Conservation (phyloP, 2,888 invertebrate genomes). For the Trileptium ribeirensis region DNA sequence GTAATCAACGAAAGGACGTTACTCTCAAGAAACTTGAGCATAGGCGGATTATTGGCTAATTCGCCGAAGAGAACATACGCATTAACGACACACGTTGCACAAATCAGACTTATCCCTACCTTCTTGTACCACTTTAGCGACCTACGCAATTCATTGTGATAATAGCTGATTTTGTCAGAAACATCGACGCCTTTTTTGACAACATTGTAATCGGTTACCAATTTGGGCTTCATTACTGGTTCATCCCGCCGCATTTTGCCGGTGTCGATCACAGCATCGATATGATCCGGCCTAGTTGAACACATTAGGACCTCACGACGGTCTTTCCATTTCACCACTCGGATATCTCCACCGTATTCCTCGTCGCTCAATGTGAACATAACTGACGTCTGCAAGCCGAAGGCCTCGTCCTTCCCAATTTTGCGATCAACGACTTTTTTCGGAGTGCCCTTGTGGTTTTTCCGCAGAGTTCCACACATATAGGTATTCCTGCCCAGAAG, state of each 20-base stretch:
- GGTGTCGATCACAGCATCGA: conserved; percentile 7
- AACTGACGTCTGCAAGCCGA: conserved; percentile 43
- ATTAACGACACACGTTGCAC: conserved; percentile 47
- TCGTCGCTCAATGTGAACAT: too few relatives aligned
- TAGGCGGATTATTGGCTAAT: neutral
- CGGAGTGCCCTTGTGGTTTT: conserved; percentile 47
- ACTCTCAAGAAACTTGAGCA: neutral
- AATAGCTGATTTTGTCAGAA: conserved; percentile 45
- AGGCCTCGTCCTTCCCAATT: conserved; percentile 42
- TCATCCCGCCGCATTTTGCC: conserved; percentile 37
- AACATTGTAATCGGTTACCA: conserved; percentile 46
- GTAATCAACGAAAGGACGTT: neutral
- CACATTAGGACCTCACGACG: conserved; percentile 45
- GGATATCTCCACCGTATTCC: conserved; percentile 26
- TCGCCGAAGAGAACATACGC: conserved; percentile 39
- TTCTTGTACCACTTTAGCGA: conserved; percentile 51
- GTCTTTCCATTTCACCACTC: conserved; percentile 45
- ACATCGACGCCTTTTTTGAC: conserved; percentile 48
- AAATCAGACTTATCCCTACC: conserved; percentile 45
- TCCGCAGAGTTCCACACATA: conserved; percentile 35
- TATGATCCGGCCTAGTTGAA: conserved; percentile 46
- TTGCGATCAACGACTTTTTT: conserved; percentile 44
- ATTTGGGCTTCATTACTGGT: neutral
- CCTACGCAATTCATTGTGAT: conserved; percentile 44
- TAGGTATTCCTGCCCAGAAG: conserved; percentile 38